phyloP scores from a whole-genome alignment of 2,113 vertebrate species.

The Nycticryphes semicollaris region DNA sequence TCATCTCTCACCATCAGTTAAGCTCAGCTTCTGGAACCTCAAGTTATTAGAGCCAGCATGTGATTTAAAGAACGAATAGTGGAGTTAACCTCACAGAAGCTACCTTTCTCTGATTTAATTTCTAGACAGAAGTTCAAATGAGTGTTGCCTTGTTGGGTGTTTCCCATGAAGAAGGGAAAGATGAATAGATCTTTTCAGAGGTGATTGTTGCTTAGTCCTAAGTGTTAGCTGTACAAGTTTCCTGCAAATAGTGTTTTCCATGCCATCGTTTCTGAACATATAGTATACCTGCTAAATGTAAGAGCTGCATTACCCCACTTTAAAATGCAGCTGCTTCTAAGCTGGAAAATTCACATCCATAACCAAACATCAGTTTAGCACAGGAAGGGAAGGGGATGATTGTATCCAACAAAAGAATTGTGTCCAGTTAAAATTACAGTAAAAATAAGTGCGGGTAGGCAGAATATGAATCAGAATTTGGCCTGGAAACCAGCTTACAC shows the following conservation, averaged over 20 bases:
- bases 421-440: slow-evolving; percentile 30
- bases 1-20: background rate
- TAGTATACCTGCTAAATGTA: background rate
- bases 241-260: background rate
- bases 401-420: slow-evolving; percentile 2
- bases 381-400: background rate
- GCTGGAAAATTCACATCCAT: background rate
- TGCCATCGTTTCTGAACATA: background rate
- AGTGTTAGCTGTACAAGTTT: background rate
- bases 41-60: accelerated
- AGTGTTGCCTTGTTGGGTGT: background rate
- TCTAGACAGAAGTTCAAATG: background rate
- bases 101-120: background rate
- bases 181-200: background rate
- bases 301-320: background rate
- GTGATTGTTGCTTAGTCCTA: background rate
- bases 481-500: background rate
- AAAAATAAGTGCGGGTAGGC: slow-evolving; percentile 47
- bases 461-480: slow-evolving; percentile 58
- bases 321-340: background rate
- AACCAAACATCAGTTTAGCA: background rate
- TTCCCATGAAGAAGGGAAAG: background rate
- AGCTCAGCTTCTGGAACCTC: background rate
- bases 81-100: background rate
- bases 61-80: background rate